These are phyloP conservation scores for Phylloscopus collybita DNA, from an alignment of 2,797 vertebrate genomes.

Conservation along the genomic window DNA sequence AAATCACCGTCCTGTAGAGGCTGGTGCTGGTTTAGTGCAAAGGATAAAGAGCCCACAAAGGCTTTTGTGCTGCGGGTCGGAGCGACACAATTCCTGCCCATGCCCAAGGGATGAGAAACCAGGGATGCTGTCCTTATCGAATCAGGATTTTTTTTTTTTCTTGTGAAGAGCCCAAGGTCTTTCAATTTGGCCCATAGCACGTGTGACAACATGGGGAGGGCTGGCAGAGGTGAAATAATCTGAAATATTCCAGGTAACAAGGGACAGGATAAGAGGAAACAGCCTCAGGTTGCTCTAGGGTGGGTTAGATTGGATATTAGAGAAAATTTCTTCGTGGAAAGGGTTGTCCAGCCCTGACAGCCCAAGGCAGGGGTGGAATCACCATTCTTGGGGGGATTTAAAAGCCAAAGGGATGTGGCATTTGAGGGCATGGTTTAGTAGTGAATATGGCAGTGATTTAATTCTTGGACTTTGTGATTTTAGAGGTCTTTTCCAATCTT, in stretches of 20 bases:
- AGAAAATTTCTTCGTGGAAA: not conserved
- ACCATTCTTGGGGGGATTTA: not conserved
- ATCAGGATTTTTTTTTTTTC: not conserved
- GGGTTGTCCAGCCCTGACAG: not conserved
- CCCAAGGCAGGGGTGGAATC: not conserved
- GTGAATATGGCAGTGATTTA: not conserved
- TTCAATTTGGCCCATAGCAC: not conserved
- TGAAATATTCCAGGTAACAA: not conserved
- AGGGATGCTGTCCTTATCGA: not conserved
- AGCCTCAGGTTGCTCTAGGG: not conserved
- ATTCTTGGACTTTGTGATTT: not conserved
- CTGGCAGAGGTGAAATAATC: not conserved
- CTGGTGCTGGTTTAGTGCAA: not conserved
- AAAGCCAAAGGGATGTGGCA: not conserved
- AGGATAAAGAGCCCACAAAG: not conserved
- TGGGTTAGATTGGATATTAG: not conserved
- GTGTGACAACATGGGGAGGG: accelerated
- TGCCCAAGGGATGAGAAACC: not conserved
- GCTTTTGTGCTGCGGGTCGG: not conserved
- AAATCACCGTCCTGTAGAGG: not conserved
- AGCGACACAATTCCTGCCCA: not conserved
- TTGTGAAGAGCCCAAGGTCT: not conserved
- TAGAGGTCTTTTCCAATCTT: not conserved
- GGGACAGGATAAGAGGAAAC: not conserved
- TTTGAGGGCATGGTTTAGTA: not conserved